Percentiles rank a stretch among this genome's conserved stretches.
These are phyloP conservation scores for Metacarcinus magister DNA, from an alignment of 2,888 invertebrate genomes.

Conservation along the genomic window DNA sequence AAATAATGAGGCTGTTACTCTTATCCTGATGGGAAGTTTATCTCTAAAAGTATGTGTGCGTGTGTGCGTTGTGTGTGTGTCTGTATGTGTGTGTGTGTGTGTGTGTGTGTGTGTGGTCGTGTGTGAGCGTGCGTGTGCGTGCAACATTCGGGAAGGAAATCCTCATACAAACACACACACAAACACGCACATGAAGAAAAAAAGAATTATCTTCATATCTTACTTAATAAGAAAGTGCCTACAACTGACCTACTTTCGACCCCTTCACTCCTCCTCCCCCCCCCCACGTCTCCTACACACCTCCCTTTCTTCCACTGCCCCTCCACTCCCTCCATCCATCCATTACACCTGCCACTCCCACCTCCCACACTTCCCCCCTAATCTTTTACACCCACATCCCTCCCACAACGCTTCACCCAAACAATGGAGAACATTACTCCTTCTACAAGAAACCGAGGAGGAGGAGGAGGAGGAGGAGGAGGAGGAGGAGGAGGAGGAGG, in stretches of 20 bases:
- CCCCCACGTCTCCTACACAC: not conserved
- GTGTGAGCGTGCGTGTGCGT: constrained; percentile 47
- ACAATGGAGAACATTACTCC: constrained; percentile 15
- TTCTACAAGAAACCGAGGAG: not conserved
- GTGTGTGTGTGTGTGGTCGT: constrained; percentile 12
- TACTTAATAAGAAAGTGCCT: constrained; percentile 42
- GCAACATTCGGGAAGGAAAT: not conserved
- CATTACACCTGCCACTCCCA: constrained; percentile 16
- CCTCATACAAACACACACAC: not conserved
- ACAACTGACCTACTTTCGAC: constrained; percentile 29
- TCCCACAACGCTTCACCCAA: constrained; percentile 27
- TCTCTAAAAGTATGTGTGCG: not conserved
- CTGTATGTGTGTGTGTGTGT: constrained; percentile 53
- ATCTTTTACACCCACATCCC: constrained; percentile 18
- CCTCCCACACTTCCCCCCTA: constrained; percentile 11
- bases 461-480: not conserved
- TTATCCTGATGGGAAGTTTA: constrained; percentile 13
- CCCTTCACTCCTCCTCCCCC: not conserved
- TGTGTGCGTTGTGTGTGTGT: constrained; percentile 53
- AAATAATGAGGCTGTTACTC: constrained; percentile 1
- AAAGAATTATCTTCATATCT: not conserved
- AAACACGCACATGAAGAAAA: not conserved
- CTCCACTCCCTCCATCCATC: not conserved
- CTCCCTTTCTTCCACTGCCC: not conserved
- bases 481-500: constrained; percentile 34